phyloP scores from a whole-genome alignment of 2,888 invertebrate genomes.

The Pecten maximus region DNA sequence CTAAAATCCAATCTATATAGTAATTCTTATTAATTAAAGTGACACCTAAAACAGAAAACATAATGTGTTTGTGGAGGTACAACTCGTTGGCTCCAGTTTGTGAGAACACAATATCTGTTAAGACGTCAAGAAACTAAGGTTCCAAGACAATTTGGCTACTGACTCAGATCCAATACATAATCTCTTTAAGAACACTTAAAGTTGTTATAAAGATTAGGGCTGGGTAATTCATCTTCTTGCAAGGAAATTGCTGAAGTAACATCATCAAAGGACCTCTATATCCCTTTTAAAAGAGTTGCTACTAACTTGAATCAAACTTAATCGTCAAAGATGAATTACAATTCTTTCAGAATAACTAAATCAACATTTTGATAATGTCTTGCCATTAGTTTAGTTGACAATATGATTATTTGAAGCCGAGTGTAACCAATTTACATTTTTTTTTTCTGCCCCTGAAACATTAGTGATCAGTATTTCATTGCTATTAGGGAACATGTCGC shows the following conservation, averaged over 20 bases:
- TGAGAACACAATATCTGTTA: neutral
- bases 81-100: neutral
- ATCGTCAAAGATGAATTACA: neutral
- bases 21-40: no score
- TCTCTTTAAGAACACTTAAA: neutral
- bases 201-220: neutral
- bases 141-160: neutral
- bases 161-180: neutral
- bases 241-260: neutral
- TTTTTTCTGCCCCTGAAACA: neutral
- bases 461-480: neutral
- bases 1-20: no score
- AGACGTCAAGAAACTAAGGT: neutral
- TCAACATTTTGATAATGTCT: conserved; percentile 10
- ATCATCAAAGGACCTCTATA: neutral
- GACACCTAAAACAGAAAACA: neutral
- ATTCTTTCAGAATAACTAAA: conserved; percentile 11
- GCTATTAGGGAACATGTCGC: conserved; percentile 7
- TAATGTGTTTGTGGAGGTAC: neutral
- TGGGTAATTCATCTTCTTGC: neutral
- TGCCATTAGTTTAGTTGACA: conserved; percentile 30
- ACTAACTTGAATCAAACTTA: neutral
- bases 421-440: neutral
- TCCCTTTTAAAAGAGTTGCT: neutral
- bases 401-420: neutral